Base-by-base conservation (phyloP, 2,888 invertebrate species). In the Noctua janthe region DNA sequence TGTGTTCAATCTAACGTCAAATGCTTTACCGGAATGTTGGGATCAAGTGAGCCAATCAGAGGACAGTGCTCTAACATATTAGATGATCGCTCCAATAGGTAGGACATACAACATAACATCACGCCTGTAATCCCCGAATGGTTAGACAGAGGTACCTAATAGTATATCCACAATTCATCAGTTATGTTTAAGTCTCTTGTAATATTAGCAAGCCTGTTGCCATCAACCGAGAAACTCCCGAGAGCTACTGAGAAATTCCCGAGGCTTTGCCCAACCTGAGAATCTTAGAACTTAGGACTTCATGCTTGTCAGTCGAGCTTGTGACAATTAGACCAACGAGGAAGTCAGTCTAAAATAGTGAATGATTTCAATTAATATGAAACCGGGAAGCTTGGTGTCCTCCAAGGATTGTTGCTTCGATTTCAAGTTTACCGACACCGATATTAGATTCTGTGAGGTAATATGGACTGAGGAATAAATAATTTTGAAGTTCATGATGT, bases 361-460 rank as follows among this genome's bases (percentile, higher is more conserved):
- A 82, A 71, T 66, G 64, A 78, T 62, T 83, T 54, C 15, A 59
- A 74, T 83, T 74, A 71, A 54, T 66, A 17, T 29, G 35, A 29
- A 35, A 66, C 43, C 71, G 29, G 39, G n/a, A 35, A 51, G 15
- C 39, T 49, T 62, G 51, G 17, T 54, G 71, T 17, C 10, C 1
- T 39, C 8, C n/a, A 3, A 70, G 23, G 35, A 35, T 59, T 11
- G 39, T 29, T 29, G 71, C 7, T 43, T 59, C n/a, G 10, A 17
- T 70, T 70, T 62, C 15, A 17, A 56, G 23, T 71, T n/a, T 81
- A n/a, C 23, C 10, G 47, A 54, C n/a, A 56, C 13, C 8, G 49
- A 15, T 66, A 39, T 69, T 15, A n/a, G 59, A 20, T 59, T 59
- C 17, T 67, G 29, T 67, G 17, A n/a, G 8, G 11, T 47, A 15